Percentiles rank a stretch among this genome's conserved stretches.
Evolutionary conservation across 53 echinoderm and acorn worm genomes (phyloP).

Genomic region (Hippasteria phrygiana): DNA sequence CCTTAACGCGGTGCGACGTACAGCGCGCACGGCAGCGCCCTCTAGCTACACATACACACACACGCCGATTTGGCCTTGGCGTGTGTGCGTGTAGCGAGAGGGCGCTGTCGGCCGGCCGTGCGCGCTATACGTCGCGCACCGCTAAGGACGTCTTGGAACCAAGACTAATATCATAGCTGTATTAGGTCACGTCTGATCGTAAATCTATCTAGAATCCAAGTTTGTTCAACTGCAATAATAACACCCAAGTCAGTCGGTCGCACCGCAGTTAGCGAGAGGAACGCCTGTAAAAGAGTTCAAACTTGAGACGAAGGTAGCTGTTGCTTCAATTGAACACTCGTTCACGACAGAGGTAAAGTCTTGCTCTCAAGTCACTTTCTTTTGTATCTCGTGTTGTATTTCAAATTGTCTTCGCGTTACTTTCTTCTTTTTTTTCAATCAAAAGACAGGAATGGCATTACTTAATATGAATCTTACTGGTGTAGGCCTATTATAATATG

Average conservation of each 20-base stretch:
- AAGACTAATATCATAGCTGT: too few species aligned
- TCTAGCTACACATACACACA: too few species aligned
- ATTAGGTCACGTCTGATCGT: neutral
- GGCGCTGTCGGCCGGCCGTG: too few species aligned
- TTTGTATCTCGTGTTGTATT: neutral
- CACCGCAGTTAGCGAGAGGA: neutral
- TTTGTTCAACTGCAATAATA: neutral
- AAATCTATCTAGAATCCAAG: neutral
- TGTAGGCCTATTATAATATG: too few species aligned
- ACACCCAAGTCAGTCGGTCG: neutral
- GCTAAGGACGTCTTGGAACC: too few species aligned
- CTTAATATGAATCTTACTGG: too few species aligned
- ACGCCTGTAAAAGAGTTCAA: neutral
- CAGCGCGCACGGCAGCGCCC: too few species aligned
- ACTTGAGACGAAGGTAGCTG: neutral
- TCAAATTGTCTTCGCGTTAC: neutral
- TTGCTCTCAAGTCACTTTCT: conserved; percentile 1
- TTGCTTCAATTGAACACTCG: neutral
- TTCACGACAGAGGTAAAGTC: neutral
- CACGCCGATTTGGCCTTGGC: too few species aligned
- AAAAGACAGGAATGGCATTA: too few species aligned
- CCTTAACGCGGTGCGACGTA: too few species aligned
- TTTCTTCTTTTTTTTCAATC: neutral
- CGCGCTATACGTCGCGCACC: too few species aligned
- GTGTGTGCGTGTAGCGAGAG: too few species aligned